Base-by-base conservation (phyloP, 1,140 invertebrate species). In the Semibalanus balanoides region DNA sequence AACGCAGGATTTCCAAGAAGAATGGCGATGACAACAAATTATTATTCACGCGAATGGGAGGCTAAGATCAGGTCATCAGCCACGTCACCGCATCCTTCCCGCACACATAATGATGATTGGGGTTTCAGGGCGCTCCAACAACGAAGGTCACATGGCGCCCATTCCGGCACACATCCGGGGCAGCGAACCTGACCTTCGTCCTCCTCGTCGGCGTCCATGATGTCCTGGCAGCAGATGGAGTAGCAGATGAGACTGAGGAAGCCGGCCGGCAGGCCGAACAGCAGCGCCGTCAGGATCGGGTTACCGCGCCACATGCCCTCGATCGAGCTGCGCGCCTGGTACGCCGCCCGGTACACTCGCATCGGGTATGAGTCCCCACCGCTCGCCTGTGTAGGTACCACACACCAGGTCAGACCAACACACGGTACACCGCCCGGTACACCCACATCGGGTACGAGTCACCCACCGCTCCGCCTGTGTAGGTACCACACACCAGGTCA, bases 181-280 rank as follows among this genome's bases (percentile, higher is more conserved):
- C 51, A 19, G 7, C 51, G 11, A 11, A 64, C 51, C 1, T 14
- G n/a, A 64, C 51, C 51, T 19, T 88, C 87, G 79, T 92, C 91
- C 73, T 95, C 93, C 29, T 95, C 93, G 78, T 91, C 89, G n/a
- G 93, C 93, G 83, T 96, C 95, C 79, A 96, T 86, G 81, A 97
- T 94, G 84, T 97, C 94, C 30, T 93, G 90, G 84, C 94, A 97
- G 83, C 93, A 97, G 78, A 95, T 92, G 1, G 94, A 94, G 82
- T 97, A 97, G 81, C 92, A 90, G 81, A 98, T 97, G 0, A 97
- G 88, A n/a, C 91, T 91, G 17, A 98, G 87, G 82, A 98, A 97
- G 27, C 93, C 92, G 43, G 93, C 83, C 19, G 96, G 96, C 69
- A 97, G 86, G 19, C 93, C 93, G 84, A 95, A 80, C 14, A 97